Evolutionary conservation across 2,888 invertebrate species (phyloP).

Genomic region (Tipula helvola): DNA sequence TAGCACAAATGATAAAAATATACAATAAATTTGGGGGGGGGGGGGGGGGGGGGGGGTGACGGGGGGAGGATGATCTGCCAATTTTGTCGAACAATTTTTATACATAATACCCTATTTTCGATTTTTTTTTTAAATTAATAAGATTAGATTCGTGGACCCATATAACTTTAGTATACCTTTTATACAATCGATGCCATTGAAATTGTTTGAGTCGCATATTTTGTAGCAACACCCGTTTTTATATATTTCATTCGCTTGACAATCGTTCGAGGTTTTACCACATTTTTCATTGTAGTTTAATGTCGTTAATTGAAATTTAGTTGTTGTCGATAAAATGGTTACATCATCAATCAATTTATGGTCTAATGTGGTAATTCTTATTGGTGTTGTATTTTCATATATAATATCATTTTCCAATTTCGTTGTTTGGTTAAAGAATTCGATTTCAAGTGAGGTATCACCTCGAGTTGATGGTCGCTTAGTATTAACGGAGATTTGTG

Average conservation of each 20-base stretch:
- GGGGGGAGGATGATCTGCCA: neutral
- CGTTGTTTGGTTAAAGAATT: conserved; percentile 22
- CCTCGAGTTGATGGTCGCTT: conserved; percentile 26
- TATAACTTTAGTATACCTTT: conserved; percentile 27
- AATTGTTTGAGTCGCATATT: conserved; percentile 21
- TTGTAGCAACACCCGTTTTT: conserved; percentile 40
- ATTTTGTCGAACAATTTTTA: conserved; percentile 8
- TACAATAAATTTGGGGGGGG: neutral
- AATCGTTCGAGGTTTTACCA: conserved; percentile 47
- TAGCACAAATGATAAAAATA: neutral
- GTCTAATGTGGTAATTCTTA: conserved; percentile 9
- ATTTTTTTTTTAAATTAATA: neutral
- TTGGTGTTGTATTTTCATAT: conserved; percentile 16
- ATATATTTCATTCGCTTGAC: conserved; percentile 47
- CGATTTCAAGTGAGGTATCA: conserved; percentile 30
- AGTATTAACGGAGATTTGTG: conserved; percentile 19
- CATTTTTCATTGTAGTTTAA: conserved; percentile 23
- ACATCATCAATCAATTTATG: conserved; percentile 11
- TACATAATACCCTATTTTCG: neutral
- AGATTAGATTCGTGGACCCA: neutral
- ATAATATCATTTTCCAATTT: conserved; percentile 13
- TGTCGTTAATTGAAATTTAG: conserved; percentile 22
- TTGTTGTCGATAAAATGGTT: conserved; percentile 21
- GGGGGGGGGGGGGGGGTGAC: too few species aligned
- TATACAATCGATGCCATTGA: conserved; percentile 23